Conservation (phyloP, 1,140 invertebrate species). For the Cecropterus lyciades region DNA sequence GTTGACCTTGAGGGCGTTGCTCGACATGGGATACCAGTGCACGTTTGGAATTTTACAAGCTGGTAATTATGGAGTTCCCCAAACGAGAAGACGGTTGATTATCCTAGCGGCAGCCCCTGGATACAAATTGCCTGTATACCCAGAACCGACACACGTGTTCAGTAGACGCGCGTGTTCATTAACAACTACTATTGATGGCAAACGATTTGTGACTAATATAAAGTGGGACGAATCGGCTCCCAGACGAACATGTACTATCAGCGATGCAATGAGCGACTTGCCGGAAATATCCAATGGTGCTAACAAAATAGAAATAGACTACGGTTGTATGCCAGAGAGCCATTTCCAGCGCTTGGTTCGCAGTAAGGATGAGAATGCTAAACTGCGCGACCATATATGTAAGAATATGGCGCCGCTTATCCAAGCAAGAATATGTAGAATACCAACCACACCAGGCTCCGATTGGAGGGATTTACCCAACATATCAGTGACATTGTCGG, state of each 20-base stretch:
- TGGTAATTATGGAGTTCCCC: constrained; percentile 94
- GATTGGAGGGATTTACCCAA: constrained; percentile 96
- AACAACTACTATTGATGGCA: constrained; percentile 90
- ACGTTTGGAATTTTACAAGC: constrained; percentile 94
- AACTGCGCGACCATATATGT: constrained; percentile 92
- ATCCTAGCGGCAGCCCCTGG: constrained; percentile 94
- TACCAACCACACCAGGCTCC: constrained; percentile 90
- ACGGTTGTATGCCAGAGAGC: constrained; percentile 89
- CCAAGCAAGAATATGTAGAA: constrained; percentile 90
- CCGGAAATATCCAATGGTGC: constrained; percentile 91
- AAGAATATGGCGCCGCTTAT: constrained; percentile 94
- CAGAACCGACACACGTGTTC: constrained; percentile 93
- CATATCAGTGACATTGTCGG: constrained; percentile 88
- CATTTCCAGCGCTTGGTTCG: constrained; percentile 92
- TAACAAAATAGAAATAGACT: constrained; percentile 88
- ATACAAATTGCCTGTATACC: constrained; percentile 90
- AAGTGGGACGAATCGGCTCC: constrained; percentile 87
- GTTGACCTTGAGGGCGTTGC: constrained; percentile 90
- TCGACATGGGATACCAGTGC: constrained; percentile 95
- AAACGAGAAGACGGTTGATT: constrained; percentile 91
- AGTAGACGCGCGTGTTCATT: constrained; percentile 89
- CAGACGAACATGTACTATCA: constrained; percentile 90
- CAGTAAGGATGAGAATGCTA: constrained; percentile 84
- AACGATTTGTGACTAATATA: constrained; percentile 80
- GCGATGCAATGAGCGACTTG: constrained; percentile 93